These are phyloP conservation scores for Novumbra hubbsi DNA, from an alignment of 2,797 vertebrate species.

Conservation along the genomic window DNA sequence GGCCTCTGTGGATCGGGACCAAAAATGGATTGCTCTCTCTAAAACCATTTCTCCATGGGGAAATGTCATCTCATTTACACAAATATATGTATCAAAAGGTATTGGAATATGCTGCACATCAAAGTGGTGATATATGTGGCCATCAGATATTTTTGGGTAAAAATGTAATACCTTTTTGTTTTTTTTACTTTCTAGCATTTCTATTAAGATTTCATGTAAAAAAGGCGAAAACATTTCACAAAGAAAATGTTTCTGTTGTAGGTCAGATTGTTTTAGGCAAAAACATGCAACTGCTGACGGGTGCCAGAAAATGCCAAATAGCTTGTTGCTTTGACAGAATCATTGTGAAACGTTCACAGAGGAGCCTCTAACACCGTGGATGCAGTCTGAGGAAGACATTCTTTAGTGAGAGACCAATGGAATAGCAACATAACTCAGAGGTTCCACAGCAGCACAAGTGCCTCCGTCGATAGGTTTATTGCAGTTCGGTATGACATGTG, in stretches of 20 bases:
- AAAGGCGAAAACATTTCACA: not conserved
- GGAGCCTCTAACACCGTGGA: not conserved
- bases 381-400: not conserved
- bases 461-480: not conserved
- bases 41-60: slow-evolving; percentile 64
- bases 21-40: slow-evolving; percentile 65
- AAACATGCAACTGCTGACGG: not conserved
- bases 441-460: not conserved
- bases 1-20: slow-evolving; percentile 68
- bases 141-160: not conserved
- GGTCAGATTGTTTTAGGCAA: not conserved
- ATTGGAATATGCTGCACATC: not conserved
- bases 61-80: slow-evolving; percentile 67
- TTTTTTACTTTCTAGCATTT: not conserved
- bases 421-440: not conserved
- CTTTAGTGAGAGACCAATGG: not conserved
- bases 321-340: not conserved
- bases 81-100: slow-evolving; percentile 18
- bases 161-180: not conserved
- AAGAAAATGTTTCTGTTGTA: not conserved
- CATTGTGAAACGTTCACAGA: not conserved
- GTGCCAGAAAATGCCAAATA: not conserved
- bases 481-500: not conserved
- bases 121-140: not conserved
- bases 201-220: not conserved